Conservation (phyloP, 2,888 invertebrate species). For the Sarcophaga variegata region DNA sequence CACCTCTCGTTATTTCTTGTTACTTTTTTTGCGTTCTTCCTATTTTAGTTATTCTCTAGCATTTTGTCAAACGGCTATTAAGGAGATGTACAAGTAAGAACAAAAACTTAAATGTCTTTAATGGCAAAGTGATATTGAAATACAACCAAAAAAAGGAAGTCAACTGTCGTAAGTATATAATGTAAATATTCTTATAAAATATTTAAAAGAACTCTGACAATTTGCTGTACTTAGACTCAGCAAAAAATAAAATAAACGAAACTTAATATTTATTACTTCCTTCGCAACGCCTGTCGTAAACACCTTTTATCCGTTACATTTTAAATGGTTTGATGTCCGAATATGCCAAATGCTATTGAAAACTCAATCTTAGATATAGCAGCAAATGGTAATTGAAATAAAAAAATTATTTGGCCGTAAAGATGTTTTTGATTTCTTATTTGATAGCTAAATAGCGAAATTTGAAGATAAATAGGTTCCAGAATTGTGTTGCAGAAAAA, state of each 20-base stretch:
- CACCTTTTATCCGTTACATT: constrained; percentile 24
- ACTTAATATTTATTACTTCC: constrained; percentile 48
- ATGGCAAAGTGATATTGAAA: neutral
- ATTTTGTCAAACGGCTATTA: too few species aligned
- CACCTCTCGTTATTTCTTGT: too few species aligned
- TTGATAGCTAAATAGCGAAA: neutral
- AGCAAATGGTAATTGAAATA: neutral
- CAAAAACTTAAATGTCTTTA: neutral
- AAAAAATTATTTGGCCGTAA: constrained; percentile 7
- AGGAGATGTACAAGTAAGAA: too few species aligned
- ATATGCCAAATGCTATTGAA: neutral
- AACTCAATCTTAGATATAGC: too few species aligned
- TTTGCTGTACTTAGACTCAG: neutral
- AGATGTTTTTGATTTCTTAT: constrained; percentile 5
- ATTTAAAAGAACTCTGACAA: neutral
- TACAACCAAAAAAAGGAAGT: neutral
- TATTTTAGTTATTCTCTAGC: too few species aligned
- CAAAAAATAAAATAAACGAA: neutral
- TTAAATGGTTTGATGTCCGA: neutral
- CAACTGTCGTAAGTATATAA: neutral
- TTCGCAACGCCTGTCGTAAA: constrained; percentile 38
- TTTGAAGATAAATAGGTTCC: too few species aligned
- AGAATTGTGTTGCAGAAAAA: too few species aligned
- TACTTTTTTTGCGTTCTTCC: too few species aligned
- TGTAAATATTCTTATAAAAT: too few species aligned